Evolutionary conservation across 2,797 vertebrate genomes (phyloP).

Genomic region (Enteromius argenteus): DNA sequence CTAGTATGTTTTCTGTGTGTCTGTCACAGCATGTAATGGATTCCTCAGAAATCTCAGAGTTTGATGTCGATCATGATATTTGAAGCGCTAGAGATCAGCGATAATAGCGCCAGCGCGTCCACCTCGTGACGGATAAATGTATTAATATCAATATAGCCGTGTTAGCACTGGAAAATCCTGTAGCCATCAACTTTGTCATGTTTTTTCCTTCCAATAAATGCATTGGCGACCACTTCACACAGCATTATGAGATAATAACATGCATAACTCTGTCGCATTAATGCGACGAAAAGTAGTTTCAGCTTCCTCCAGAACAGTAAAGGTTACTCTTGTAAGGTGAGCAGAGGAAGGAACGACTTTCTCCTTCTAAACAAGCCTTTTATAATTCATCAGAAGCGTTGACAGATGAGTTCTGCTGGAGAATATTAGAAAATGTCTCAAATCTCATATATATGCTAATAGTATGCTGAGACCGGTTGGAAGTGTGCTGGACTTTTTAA

Average conservation of each 20-base stretch:
- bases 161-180: constrained; percentile 45
- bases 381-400: constrained; percentile 99
- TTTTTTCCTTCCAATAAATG: constrained; percentile 35
- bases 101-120: background rate
- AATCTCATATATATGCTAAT: constrained; percentile 99
- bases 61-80: constrained; percentile 15
- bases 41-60: background rate
- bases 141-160: constrained; percentile 15
- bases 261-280: constrained; percentile 65
- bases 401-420: constrained; percentile 99
- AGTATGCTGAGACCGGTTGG: constrained; percentile 93
- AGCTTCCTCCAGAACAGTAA: constrained; percentile 63
- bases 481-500: constrained; percentile 94
- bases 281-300: constrained; percentile 66
- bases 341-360: constrained; percentile 71
- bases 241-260: constrained; percentile 66
- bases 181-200: constrained; percentile 30
- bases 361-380: constrained; percentile 94
- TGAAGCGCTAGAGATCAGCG: background rate
- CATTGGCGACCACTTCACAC: constrained; percentile 46
- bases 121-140: background rate
- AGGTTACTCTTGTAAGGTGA: constrained; percentile 76
- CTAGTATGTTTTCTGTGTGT: background rate
- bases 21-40: background rate
- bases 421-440: constrained; percentile 99